phyloP scores from a whole-genome alignment of 2,797 vertebrate species.

The Alcedo quadribrachys region DNA sequence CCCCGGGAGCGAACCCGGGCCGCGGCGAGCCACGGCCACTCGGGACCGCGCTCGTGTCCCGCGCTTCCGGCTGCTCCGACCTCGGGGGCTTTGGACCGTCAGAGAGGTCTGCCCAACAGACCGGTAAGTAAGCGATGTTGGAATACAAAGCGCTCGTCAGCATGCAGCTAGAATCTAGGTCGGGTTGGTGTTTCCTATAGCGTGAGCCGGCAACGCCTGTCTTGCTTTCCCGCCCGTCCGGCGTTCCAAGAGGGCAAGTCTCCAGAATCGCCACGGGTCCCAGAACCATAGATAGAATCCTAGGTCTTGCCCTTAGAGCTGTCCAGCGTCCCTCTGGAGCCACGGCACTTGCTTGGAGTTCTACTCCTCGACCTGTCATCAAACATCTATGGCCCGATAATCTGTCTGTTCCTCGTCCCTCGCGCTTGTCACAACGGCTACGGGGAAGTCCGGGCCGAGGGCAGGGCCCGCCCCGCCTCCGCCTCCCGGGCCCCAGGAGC shows the following conservation, averaged over 20 bases:
- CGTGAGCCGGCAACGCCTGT: too few relatives aligned
- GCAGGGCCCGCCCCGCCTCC: slow-evolving; percentile 16
- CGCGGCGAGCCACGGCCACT: slow-evolving; percentile 72
- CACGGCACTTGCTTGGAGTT: background rate
- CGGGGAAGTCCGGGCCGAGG: slow-evolving; percentile 68
- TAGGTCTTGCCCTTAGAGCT: too few relatives aligned
- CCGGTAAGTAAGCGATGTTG: slow-evolving; percentile 67
- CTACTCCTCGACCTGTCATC: slow-evolving; percentile 42
- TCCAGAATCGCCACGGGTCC: background rate
- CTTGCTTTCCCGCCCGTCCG: too few relatives aligned
- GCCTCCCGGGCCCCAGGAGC: slow-evolving; percentile 76
- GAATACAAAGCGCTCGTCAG: slow-evolving; percentile 66
- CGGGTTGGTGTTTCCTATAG: too few relatives aligned
- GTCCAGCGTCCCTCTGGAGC: too few relatives aligned
- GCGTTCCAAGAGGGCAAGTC: background rate
- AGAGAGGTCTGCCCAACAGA: slow-evolving; percentile 75
- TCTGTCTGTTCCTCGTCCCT: slow-evolving; percentile 75
- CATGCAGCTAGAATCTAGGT: slow-evolving; percentile 72
- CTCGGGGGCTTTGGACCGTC: slow-evolving; percentile 71
- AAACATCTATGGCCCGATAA: slow-evolving; percentile 78
- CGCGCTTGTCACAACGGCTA: slow-evolving; percentile 73
- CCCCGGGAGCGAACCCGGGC: background rate
- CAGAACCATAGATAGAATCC: too few relatives aligned
- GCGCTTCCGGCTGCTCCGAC: slow-evolving; percentile 76
- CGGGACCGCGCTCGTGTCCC: slow-evolving; percentile 67